Evolutionary conservation across 1,140 invertebrate species (phyloP).

Genomic region (Diplogasteroides magnus): DNA sequence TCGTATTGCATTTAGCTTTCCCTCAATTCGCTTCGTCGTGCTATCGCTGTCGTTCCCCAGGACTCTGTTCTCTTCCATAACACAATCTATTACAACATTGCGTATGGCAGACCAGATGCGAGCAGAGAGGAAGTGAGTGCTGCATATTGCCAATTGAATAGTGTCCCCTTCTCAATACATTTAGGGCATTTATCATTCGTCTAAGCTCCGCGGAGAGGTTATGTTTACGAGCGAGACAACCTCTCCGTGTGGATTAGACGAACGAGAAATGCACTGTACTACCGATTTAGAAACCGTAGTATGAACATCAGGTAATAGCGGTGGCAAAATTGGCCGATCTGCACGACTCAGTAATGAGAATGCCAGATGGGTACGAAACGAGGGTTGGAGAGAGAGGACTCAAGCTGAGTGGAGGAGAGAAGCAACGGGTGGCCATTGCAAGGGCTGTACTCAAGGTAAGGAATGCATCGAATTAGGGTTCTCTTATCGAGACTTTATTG

Average conservation of each 20-base stretch:
- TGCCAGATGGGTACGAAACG: constrained; percentile 84
- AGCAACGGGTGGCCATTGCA: constrained; percentile 95
- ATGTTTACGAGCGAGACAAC: too few species aligned
- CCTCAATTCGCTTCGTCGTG: constrained; percentile 76
- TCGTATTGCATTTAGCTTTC: constrained; percentile 57
- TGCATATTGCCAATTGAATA: too few species aligned
- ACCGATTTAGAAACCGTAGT: too few species aligned
- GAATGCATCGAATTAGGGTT: too few species aligned
- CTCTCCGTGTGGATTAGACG: too few species aligned
- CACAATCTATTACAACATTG: constrained; percentile 88
- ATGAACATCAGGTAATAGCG: constrained; percentile 62
- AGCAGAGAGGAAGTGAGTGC: constrained; percentile 64
- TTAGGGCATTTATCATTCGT: too few species aligned
- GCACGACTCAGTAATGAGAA: constrained; percentile 78
- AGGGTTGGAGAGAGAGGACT: constrained; percentile 64
- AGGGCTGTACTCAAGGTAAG: constrained; percentile 85
- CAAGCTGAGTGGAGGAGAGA: constrained; percentile 72
- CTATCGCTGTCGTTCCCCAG: constrained; percentile 92
- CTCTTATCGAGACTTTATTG: too few species aligned
- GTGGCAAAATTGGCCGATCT: constrained; percentile 89
- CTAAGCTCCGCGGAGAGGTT: too few species aligned
- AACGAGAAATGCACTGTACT: too few species aligned
- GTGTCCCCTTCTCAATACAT: too few species aligned
- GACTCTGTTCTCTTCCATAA: constrained; percentile 96
- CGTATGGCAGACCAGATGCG: constrained; percentile 83